Percentiles rank a stretch among this genome's conserved stretches.
Conservation (phyloP, 2,113 vertebrate genomes). For the Brachionichthys hirsutus region DNA sequence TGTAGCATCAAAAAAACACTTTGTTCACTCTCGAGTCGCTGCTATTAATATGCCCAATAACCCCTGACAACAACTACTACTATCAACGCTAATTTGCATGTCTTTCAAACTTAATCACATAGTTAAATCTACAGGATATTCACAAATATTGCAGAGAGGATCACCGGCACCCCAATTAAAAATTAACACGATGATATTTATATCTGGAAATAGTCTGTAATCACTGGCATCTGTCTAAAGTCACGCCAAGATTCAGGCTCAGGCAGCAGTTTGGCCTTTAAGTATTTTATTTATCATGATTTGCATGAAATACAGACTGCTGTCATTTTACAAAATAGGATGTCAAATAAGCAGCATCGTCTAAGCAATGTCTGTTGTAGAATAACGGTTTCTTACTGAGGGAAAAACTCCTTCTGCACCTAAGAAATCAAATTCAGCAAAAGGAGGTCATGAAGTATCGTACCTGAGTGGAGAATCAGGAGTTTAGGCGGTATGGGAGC, state of each 20-base stretch:
- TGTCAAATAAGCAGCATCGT: background rate
- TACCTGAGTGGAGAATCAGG: slow-evolving; percentile 15
- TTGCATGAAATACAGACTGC: too few species aligned
- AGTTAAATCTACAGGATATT: slow-evolving; percentile 16
- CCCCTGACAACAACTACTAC: too few species aligned
- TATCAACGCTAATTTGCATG: too few species aligned
- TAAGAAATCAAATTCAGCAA: slow-evolving; percentile 27
- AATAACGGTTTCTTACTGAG: background rate
- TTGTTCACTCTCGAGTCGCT: too few species aligned
- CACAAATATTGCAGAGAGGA: slow-evolving; percentile 16
- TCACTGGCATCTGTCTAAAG: slow-evolving; percentile 25
- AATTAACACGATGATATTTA: slow-evolving; percentile 52
- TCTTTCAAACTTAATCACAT: too few species aligned
- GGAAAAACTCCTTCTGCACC: slow-evolving; percentile 9
- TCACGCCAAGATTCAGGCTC: slow-evolving; percentile 19
- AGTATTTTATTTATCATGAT: background rate
- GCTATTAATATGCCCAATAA: too few species aligned
- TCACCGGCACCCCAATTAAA: slow-evolving; percentile 40
- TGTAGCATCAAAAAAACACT: too few species aligned
- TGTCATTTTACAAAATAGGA: too few species aligned
- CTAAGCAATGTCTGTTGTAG: background rate
- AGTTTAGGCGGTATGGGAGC: slow-evolving; percentile 3
- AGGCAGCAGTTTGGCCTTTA: background rate
- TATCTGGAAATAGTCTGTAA: slow-evolving; percentile 31
- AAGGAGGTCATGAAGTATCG: slow-evolving; percentile 36